Base-by-base conservation (phyloP, 2,888 invertebrate species). In the Emmelina monodactyla region DNA sequence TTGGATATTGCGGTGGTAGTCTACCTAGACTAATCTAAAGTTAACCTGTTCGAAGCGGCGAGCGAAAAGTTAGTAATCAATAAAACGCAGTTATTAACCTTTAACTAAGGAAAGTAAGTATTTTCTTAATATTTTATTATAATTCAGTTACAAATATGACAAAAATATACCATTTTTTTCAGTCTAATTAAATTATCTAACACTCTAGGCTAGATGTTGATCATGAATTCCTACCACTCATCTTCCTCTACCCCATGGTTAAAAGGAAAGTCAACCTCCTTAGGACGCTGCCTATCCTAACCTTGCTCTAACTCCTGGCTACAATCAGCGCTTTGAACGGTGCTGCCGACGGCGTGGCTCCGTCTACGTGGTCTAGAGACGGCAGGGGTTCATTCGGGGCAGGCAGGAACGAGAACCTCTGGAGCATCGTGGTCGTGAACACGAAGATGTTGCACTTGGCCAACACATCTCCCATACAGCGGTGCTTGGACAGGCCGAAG, bases 391-490 rank as follows among this genome's bases (percentile, higher is more conserved):
- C 82, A 0, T 86, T 89, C 0, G 88, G 85, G 1, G 84, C 83
- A 0, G 86, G 69, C 1, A 83, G 60, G 52, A 93, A 87, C 3
- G 83, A 83, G 48, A 89, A 92, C 48, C 82, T 83, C 62, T 92
- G 92, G 46, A 93, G 67, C 46, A 92, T 69, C 0, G 87, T 82
- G 0, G 91, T 85, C 0, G 85, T 85, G 50, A 92, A 89, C 19
- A 91, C 61, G 53, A 92, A 93, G 33, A 92, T 81, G 51, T 90
- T 92, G 47, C 89, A 89, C 50, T 87, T 87, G 1, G 89, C 89
- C n/a, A 81, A 47, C 0, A 70, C 62, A 53, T 93, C 92, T 0
- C 92, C 93, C 85, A 92, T 85, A 53, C 93, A 93, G 34, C 92
- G 85, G 55, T 88, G 90, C 48, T 87, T 88, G 0, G 90, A 89